Percentiles rank a stretch among this genome's conserved stretches.
Evolutionary conservation across 2,113 vertebrate species (phyloP).

Genomic region (Coturnix japonica): DNA sequence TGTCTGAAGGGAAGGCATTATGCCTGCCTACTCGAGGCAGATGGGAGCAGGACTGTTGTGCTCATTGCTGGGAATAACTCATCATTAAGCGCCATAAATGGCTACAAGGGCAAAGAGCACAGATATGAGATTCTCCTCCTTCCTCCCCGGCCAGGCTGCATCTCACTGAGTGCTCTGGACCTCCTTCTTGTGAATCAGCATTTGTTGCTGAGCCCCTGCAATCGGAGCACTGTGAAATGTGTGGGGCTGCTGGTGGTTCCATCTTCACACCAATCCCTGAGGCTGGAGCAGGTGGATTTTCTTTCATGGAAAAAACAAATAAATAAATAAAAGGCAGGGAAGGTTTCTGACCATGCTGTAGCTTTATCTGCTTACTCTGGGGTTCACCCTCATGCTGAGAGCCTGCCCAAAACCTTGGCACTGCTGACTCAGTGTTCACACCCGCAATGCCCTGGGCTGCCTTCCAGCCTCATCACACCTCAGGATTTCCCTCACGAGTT

Average conservation of each 20-base stretch:
- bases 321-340: not conserved
- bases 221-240: not conserved
- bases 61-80: not conserved
- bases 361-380: not conserved
- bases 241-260: not conserved
- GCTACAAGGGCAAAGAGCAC: slow-evolving; percentile 35
- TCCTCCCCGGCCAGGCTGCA: not conserved
- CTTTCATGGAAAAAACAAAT: not conserved
- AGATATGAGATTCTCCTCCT: slow-evolving; percentile 36
- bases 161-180: not conserved
- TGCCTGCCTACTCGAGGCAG: not conserved
- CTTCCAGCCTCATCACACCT: not conserved
- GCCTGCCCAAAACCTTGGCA: not conserved
- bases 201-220: not conserved
- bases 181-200: not conserved
- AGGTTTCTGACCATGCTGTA: not conserved
- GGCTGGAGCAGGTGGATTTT: not conserved
- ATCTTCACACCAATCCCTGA: not conserved
- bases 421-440: not conserved
- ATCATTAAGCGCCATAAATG: not conserved
- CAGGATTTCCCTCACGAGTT: not conserved
- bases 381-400: not conserved
- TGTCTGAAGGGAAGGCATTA: not conserved
- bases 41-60: not conserved
- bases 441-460: not conserved